Evolutionary conservation across 2,888 invertebrate genomes (phyloP).

Genomic region (Julus scandinavius): DNA sequence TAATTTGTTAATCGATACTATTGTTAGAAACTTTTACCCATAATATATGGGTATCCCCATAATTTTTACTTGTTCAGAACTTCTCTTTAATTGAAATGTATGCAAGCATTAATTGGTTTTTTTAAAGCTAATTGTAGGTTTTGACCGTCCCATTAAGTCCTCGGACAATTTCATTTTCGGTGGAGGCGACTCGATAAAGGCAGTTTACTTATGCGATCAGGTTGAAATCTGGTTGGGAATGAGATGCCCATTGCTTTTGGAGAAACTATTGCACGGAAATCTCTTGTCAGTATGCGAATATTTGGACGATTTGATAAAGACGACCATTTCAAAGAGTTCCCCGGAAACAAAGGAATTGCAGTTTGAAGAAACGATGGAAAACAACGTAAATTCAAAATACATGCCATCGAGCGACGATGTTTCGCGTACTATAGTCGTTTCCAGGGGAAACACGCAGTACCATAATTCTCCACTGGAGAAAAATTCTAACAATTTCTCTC

Average conservation of each 20-base stretch:
- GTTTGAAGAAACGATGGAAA: neutral
- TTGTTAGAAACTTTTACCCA: no score
- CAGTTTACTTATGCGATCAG: conserved; percentile 73
- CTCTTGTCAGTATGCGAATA: conserved; percentile 60
- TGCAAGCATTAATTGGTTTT: no score
- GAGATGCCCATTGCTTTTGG: conserved; percentile 62
- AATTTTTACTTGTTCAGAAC: no score
- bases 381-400: neutral
- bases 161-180: conserved; percentile 62
- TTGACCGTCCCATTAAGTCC: conserved; percentile 45
- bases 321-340: neutral
- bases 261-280: conserved; percentile 63
- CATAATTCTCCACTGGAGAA: neutral
- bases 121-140: conserved; percentile 57
- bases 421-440: neutral
- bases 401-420: neutral
- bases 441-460: neutral
- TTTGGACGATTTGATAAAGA: conserved; percentile 56
- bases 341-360: neutral
- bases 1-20: no score
- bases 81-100: no score
- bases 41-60: no score
- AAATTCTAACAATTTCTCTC: no score
- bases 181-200: conserved; percentile 79
- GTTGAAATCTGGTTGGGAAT: conserved; percentile 66